Percentiles rank a stretch among this genome's conserved stretches.
Evolutionary conservation across 2,113 vertebrate species (phyloP).

Genomic region (Microcebus tavaratra): DNA sequence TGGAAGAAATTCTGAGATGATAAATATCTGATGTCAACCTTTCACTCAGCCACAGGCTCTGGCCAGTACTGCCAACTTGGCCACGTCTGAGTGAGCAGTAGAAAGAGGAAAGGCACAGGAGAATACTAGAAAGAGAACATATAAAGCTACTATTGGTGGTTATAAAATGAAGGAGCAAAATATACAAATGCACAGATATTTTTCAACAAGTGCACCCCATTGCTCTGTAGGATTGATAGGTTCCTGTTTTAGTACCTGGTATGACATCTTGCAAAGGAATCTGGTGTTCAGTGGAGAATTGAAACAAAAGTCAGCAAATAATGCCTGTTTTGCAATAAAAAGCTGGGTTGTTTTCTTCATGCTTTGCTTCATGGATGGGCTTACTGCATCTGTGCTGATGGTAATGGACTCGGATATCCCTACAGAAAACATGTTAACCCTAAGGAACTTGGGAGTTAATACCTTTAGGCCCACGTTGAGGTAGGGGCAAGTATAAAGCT

Average conservation of each 20-base stretch:
- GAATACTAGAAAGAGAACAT: background rate
- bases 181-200: background rate
- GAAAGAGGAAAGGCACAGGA: background rate
- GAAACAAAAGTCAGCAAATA: background rate
- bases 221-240: background rate
- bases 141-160: background rate
- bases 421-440: background rate
- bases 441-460: background rate
- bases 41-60: background rate
- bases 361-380: background rate
- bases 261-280: rapidly evolving
- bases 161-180: background rate
- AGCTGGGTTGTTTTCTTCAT: background rate
- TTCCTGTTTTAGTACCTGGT: background rate
- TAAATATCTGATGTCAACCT: background rate
- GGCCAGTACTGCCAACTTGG: background rate
- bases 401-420: background rate
- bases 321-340: background rate
- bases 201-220: background rate
- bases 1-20: background rate
- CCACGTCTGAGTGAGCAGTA: background rate
- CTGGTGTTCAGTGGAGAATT: background rate
- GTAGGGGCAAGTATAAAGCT: background rate
- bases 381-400: background rate
- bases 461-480: background rate